phyloP scores from a whole-genome alignment of 1,140 invertebrate genomes.

The Lucilia sericata region DNA sequence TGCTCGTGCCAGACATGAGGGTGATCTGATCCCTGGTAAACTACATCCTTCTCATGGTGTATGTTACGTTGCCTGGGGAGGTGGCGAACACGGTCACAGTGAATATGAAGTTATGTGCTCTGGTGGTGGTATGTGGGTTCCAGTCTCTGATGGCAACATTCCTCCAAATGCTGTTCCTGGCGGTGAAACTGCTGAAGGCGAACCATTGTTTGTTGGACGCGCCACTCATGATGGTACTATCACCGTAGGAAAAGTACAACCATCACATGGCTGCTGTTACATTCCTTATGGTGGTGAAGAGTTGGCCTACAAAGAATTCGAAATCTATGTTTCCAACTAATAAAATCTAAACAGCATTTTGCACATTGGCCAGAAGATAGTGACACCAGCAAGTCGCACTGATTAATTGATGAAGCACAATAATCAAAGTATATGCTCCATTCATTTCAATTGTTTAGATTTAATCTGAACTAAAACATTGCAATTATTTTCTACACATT shows the following conservation, averaged over 20 bases:
- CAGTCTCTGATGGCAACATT: constrained; percentile 73
- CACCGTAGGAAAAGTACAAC: constrained; percentile 79
- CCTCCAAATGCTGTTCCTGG: constrained; percentile 79
- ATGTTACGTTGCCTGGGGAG: constrained; percentile 83
- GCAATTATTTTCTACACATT: background rate
- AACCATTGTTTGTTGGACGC: constrained; percentile 78
- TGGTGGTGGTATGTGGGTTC: constrained; percentile 73
- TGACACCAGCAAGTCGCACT: too few relatives aligned
- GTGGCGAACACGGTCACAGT: constrained; percentile 78
- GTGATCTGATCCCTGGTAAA: constrained; percentile 84
- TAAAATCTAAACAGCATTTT: background rate
- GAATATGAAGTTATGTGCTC: constrained; percentile 82
- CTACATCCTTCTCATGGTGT: constrained; percentile 76
- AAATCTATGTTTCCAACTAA: constrained; percentile 71
- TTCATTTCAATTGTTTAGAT: background rate
- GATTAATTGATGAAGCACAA: too few relatives aligned
- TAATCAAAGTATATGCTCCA: too few relatives aligned
- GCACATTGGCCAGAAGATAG: too few relatives aligned
- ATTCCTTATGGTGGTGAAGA: constrained; percentile 80
- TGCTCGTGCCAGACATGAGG: constrained; percentile 78
- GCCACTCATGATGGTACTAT: constrained; percentile 76
- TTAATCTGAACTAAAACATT: background rate
- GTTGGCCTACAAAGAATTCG: constrained; percentile 79
- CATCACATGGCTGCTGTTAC: constrained; percentile 78
- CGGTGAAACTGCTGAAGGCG: constrained; percentile 80